Evolutionary conservation across 53 echinoderm and acorn worm species (phyloP).

Genomic region (Temnopleurus reevesii): DNA sequence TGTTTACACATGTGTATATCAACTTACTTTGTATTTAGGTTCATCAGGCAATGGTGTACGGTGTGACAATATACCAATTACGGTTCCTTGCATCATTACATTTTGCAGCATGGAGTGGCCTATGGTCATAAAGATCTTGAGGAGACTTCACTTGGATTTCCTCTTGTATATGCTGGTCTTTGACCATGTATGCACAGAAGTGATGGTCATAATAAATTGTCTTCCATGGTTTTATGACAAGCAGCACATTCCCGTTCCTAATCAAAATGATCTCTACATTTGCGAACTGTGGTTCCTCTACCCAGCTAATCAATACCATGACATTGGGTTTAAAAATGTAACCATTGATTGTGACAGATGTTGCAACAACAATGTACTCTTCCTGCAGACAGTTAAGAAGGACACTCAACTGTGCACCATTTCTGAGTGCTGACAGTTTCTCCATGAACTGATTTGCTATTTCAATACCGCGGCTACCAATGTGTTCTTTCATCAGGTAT

Average conservation of each 20-base stretch:
- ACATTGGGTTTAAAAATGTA: slow-evolving; percentile 41
- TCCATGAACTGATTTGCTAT: slow-evolving; percentile 37
- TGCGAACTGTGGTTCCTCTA: slow-evolving; percentile 60
- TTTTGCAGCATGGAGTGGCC: slow-evolving; percentile 49
- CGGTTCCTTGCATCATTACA: neutral
- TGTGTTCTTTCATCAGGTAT: slow-evolving; percentile 7
- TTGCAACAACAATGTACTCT: slow-evolving; percentile 19
- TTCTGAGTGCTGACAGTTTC: slow-evolving; percentile 17
- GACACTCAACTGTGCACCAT: neutral
- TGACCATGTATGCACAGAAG: slow-evolving; percentile 41
- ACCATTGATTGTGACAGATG: neutral
- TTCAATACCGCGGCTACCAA: neutral
- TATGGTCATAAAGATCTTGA: slow-evolving; percentile 11
- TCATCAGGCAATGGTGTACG: neutral
- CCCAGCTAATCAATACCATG: slow-evolving; percentile 48
- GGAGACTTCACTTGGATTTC: neutral
- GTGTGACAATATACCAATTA: neutral
- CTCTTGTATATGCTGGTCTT: neutral
- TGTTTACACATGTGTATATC: neutral
- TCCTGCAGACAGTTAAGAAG: slow-evolving; percentile 3
- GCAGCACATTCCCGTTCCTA: neutral
- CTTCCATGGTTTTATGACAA: slow-evolving; percentile 39
- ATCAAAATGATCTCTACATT: slow-evolving; percentile 42
- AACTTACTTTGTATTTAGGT: neutral
- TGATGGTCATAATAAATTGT: slow-evolving; percentile 40